phyloP scores from a whole-genome alignment of 2,888 invertebrate species.

The Dusona sp. region DNA sequence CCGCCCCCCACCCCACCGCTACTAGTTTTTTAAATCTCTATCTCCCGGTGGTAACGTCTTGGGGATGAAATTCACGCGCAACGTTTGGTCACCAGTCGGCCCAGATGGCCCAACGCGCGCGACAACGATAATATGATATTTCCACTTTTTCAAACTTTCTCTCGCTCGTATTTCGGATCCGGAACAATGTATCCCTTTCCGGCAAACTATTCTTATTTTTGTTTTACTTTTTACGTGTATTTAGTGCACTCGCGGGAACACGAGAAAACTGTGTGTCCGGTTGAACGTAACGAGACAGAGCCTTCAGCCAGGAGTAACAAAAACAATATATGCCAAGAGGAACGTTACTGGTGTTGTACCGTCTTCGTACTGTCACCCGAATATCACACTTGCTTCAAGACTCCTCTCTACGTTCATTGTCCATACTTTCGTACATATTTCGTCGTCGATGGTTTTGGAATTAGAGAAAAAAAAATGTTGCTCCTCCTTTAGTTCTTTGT shows the following conservation, averaged over 20 bases:
- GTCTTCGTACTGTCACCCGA: background rate
- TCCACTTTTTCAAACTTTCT: background rate
- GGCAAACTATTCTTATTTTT: background rate
- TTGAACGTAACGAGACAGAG: background rate
- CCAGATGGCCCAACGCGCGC: conserved; percentile 14
- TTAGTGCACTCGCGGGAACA: background rate
- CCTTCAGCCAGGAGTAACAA: background rate
- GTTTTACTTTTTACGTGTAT: background rate
- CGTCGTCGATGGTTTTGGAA: background rate
- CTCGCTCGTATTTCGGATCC: background rate
- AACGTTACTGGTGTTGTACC: background rate
- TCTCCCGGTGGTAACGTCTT: background rate
- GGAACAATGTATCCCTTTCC: background rate
- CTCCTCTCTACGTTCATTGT: background rate
- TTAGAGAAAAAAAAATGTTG: background rate
- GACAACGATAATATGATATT: background rate
- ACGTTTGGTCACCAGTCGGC: conserved; percentile 37
- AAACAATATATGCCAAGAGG: background rate
- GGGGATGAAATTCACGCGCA: conserved; percentile 37
- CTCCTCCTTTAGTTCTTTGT: background rate
- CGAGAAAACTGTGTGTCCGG: background rate
- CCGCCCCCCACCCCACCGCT: background rate
- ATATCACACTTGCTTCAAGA: background rate
- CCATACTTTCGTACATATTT: background rate
- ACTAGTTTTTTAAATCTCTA: background rate